Base-by-base conservation (phyloP, 2,888 invertebrate species). In the Caenorhabditis virilis region DNA sequence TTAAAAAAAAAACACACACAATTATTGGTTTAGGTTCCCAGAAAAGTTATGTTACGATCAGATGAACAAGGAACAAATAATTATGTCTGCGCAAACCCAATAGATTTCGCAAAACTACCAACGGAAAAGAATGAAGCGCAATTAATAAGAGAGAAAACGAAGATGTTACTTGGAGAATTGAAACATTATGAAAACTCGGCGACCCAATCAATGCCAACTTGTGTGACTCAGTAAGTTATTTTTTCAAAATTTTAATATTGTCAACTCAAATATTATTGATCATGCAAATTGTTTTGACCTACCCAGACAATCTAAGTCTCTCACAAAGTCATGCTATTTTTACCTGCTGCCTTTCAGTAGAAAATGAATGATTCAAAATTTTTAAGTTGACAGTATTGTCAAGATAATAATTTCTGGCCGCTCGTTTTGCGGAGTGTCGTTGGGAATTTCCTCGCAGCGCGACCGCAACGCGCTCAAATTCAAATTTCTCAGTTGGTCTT, bases 91-190 rank as follows among this genome's bases (percentile, higher is more conserved):
- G 72, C 72, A 7, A 72, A 72, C 39, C 72, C 72, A 5, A 54
- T 72, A 5, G 55, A 59, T 38, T 48, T 61, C 23, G 60, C 60
- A 18, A 57, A 60, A 26, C 25, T 56, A 18, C 69, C 69, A n/a
- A 64, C 64, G 5, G 63, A 62, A 22, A 33, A 52, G 18, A 63
- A 60, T 30, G 72, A 72, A 43, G 69, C 72, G 25, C 48, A 59
- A 38, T 26, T 55, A 38, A 69, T 72, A 23, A 48, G 76, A 18
- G 69, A 72, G 35, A 35, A 66, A 9, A 76, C 76, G 11, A 68
- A 73, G 61, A 63, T 54, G 46, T 52, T 76, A n/a, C 50, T 76
- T 20, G 67, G 70, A 42, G 74, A 74, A 52, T 27, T 74, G 20
- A 45, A 47, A 42, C 45, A n/a, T 42, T 50, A 47, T 23, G 35